Conservation (phyloP, 2,888 invertebrate genomes). For the Phasia obesa region DNA sequence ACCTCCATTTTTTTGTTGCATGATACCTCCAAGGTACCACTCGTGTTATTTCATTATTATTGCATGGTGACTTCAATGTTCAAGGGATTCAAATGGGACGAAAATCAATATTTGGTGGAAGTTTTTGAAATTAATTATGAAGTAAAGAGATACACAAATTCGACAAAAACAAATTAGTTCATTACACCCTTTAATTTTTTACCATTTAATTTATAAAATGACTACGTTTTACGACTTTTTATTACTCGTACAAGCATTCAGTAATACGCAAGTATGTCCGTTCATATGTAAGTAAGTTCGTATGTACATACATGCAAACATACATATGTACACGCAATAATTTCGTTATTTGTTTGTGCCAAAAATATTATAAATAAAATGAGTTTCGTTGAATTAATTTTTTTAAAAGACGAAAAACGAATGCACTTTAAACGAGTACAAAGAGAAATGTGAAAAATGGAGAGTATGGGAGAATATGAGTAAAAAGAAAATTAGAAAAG, state of each 20-base stretch:
- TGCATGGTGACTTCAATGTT: too few species aligned
- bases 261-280: background rate
- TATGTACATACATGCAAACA: too few species aligned
- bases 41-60: too few species aligned
- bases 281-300: too few species aligned
- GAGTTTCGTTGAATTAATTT: slow-evolving; percentile 35
- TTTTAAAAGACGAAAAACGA: slow-evolving; percentile 18
- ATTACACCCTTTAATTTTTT: slow-evolving; percentile 43
- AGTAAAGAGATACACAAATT: background rate
- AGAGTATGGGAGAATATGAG: too few species aligned
- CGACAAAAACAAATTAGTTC: slow-evolving; percentile 40
- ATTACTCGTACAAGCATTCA: slow-evolving; percentile 1
- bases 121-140: too few species aligned
- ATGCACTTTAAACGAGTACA: background rate
- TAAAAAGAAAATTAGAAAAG: background rate
- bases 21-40: too few species aligned
- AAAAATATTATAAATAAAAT: slow-evolving; percentile 35
- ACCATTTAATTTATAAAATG: background rate
- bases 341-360: background rate
- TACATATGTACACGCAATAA: too few species aligned
- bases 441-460: too few species aligned
- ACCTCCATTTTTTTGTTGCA: too few species aligned
- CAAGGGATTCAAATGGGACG: too few species aligned
- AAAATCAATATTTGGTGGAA: too few species aligned
- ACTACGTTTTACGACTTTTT: slow-evolving; percentile 14